Percentiles rank a stretch among this genome's conserved stretches.
phyloP scores from a whole-genome alignment of 2,113 vertebrate species.

The Nycticryphes semicollaris region DNA sequence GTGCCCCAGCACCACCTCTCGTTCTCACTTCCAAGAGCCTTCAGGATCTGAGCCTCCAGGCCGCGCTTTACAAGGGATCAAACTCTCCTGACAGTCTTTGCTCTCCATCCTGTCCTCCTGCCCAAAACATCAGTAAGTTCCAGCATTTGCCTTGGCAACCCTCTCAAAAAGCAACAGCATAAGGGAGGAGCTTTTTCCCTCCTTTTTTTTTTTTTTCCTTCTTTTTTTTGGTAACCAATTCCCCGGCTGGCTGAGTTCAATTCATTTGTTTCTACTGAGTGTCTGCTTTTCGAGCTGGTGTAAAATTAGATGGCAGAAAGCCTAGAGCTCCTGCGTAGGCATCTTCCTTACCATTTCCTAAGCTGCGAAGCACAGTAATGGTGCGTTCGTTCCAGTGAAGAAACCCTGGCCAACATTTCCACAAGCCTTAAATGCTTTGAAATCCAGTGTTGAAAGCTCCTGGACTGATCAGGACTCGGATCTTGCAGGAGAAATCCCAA shows the following conservation, averaged over 20 bases:
- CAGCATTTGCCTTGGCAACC: not conserved
- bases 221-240: not conserved
- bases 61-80: not conserved
- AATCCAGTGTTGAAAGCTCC: not conserved
- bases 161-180: not conserved
- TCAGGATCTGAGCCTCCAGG: not conserved
- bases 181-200: not conserved
- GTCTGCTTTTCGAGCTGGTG: constrained; percentile 31
- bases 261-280: constrained; percentile 24
- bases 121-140: not conserved
- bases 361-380: not conserved
- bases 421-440: not conserved
- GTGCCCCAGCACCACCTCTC: not conserved
- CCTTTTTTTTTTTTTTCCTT: not conserved
- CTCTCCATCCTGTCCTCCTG: not conserved
- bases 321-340: constrained; percentile 17
- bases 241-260: not conserved
- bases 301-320: constrained; percentile 62
- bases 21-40: not conserved
- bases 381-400: not conserved
- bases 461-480: not conserved
- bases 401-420: not conserved
- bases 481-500: not conserved
- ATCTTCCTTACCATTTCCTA: constrained; percentile 38
- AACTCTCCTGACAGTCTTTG: not conserved